Evolutionary conservation across 2,888 invertebrate genomes (phyloP), one percentile per base, ranked within the genome.

Genomic region (Zygothrica quintamaculata): DNA sequence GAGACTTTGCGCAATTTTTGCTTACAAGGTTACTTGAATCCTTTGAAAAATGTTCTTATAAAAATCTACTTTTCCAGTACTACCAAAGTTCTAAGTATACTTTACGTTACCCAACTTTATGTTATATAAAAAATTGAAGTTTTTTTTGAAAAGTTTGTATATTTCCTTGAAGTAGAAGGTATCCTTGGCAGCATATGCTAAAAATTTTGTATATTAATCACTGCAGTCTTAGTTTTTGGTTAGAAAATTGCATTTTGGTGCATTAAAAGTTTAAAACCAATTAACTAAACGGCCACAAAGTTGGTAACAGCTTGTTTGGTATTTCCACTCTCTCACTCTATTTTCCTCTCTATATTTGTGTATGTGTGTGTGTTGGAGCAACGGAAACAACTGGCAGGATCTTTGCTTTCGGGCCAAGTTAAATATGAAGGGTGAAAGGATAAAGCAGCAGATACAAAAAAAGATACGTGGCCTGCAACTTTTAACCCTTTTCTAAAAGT

Each of bases 281-380:
- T 84, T 81, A 81, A 77, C 65, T 77, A 56, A 77, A 56, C 52
- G 59, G 75, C 80, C 65, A 31, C 70, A 77, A 74, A 55, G n/a
- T 53, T 51, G 44, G 18, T 5, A 22, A 5, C 40, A n/a, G n/a
- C n/a, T 62, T 57, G 64, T 70, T 64, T 75, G 75, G 53, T 12
- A 2, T 71, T 51, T 65, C n/a, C 29, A n/a, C n/a, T n/a, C 3
- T 22, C 18, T 5, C 18, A 5, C 18, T 22, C 18, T 5, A 22
- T n/a, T n/a, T n/a, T n/a, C n/a, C n/a, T n/a, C n/a, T n/a, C n/a
- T n/a, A n/a, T n/a, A n/a, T n/a, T n/a, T n/a, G n/a, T n/a, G n/a
- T n/a, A n/a, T n/a, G n/a, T n/a, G n/a, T n/a, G n/a, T n/a, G n/a
- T n/a, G n/a, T n/a, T n/a, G n/a, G n/a, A 43, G 37, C 43, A 53